These are phyloP conservation scores for Threskiornis aethiopicus DNA, from an alignment of 2,797 vertebrate species.

Conservation along the genomic window DNA sequence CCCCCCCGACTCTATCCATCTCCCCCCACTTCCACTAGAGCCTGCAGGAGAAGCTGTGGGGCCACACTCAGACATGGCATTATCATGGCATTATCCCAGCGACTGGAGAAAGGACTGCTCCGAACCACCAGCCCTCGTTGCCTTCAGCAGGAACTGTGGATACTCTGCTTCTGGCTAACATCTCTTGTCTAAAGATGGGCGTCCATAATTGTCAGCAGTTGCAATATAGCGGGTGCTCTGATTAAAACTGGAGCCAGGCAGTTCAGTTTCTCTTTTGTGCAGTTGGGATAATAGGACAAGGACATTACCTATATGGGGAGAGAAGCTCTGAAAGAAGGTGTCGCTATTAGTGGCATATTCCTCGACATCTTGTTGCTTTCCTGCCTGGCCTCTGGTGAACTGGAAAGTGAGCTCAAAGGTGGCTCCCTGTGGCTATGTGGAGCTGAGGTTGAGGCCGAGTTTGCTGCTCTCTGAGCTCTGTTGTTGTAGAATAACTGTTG, in stretches of 20 bases:
- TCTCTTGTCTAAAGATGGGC: background rate
- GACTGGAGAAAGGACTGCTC: background rate
- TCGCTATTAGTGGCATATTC: background rate
- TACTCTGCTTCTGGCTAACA: background rate
- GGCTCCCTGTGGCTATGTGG: background rate
- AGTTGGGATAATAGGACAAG: background rate
- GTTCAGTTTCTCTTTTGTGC: background rate
- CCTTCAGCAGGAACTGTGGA: background rate
- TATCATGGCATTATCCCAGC: background rate
- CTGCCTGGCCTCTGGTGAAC: background rate
- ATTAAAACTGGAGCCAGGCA: background rate
- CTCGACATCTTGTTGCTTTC: background rate
- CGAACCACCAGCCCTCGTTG: accelerated
- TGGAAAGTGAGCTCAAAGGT: background rate
- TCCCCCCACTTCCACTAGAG: background rate
- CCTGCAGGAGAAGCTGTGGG: background rate
- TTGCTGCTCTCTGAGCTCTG: background rate
- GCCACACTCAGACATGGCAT: background rate
- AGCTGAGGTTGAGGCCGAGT: background rate
- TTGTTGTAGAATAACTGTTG: background rate
- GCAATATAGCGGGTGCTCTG: background rate
- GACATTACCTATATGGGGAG: background rate
- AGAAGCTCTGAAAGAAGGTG: background rate
- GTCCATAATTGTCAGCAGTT: background rate
- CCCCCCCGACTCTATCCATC: background rate